These are phyloP conservation scores for Coregonus clupeaformis DNA, from an alignment of 2,113 vertebrate species.

Conservation along the genomic window DNA sequence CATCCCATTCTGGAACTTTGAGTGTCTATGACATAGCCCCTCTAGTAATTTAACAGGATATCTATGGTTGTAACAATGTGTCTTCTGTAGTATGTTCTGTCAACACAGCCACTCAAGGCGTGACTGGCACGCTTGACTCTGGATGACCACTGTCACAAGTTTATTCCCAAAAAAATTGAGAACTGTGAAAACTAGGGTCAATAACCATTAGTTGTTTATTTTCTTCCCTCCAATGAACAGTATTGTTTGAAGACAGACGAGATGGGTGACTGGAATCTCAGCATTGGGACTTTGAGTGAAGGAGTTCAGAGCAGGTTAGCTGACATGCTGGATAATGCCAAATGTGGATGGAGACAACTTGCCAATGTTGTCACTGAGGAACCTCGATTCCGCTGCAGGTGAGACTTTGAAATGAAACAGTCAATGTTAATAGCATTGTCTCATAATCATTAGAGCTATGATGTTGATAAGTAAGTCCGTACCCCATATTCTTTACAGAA, in stretches of 20 bases:
- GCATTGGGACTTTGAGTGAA: constrained; percentile 59
- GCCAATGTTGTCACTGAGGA: constrained; percentile 65
- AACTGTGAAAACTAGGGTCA: not conserved
- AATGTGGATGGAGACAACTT: constrained; percentile 80
- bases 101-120: not conserved
- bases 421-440: not conserved
- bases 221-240: not conserved
- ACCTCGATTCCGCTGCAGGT: constrained; percentile 80
- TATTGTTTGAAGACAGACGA: not conserved
- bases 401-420: constrained; percentile 9
- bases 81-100: constrained; percentile 7
- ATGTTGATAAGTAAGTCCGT: not conserved
- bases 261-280: constrained; percentile 68
- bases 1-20: not conserved
- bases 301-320: constrained; percentile 65
- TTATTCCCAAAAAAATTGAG: not conserved
- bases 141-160: not conserved
- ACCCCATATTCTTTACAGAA: not conserved
- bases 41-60: not conserved
- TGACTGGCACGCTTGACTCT: constrained; percentile 2
- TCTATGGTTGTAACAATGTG: not conserved
- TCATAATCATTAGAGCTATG: not conserved
- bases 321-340: constrained; percentile 74
- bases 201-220: not conserved
- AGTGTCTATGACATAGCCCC: not conserved